Conservation (phyloP, 37 sponge, comb jelly and placozoan genomes). For the Diacarnus erythraeanus region DNA sequence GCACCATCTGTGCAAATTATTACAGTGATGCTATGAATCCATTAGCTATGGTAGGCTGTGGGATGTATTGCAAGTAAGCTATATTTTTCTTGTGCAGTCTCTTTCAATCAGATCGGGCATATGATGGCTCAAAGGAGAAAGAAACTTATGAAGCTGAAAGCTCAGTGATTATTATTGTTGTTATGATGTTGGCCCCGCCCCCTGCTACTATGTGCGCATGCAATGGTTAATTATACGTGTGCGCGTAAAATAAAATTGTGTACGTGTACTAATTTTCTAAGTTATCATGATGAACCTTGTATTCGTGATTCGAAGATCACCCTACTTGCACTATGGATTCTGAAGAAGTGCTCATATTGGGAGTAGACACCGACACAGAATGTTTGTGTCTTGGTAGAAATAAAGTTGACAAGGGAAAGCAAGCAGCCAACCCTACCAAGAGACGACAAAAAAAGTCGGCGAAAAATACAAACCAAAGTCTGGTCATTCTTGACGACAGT, state of each 20-base stretch:
- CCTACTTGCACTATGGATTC: neutral
- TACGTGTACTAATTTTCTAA: too few relatives aligned
- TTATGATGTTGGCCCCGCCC: neutral
- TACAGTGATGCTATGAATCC: too few relatives aligned
- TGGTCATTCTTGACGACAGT: neutral
- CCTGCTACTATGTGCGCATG: slow-evolving; percentile 18
- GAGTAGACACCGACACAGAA: neutral
- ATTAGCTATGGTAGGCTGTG: too few relatives aligned
- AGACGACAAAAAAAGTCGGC: neutral
- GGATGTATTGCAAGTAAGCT: too few relatives aligned
- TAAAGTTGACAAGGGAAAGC: slow-evolving; percentile 7
- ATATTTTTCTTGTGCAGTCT: slow-evolving; percentile 43
- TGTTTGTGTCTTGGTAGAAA: slow-evolving; percentile 12
- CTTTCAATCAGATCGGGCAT: slow-evolving; percentile 41
- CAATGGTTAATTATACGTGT: neutral
- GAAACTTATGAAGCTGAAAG: slow-evolving; percentile 46
- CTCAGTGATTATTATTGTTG: slow-evolving; percentile 11
- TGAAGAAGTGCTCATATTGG: slow-evolving; percentile 13
- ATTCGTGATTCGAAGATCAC: too few relatives aligned
- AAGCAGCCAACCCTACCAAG: neutral
- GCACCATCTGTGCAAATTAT: too few relatives aligned
- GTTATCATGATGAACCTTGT: too few relatives aligned
- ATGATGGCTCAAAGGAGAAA: slow-evolving; percentile 70
- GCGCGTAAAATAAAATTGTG: too few relatives aligned
- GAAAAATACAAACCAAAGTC: neutral